Evolutionary conservation across 2,888 invertebrate genomes (phyloP).

Genomic region (Asteroscopus sphinx): DNA sequence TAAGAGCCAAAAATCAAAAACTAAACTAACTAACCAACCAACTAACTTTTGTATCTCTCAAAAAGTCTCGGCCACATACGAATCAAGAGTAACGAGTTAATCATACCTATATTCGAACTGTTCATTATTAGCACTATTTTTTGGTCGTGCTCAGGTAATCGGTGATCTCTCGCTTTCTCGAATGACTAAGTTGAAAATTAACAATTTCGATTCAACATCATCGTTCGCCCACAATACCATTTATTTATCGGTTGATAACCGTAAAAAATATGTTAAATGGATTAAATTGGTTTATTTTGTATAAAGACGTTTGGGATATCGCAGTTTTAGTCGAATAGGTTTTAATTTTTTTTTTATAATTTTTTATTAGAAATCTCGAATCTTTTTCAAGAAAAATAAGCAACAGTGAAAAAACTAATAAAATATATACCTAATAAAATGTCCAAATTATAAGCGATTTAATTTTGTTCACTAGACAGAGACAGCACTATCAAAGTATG

Average conservation of each 20-base stretch:
- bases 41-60: too few species aligned
- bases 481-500: too few species aligned
- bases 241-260: conserved; percentile 41
- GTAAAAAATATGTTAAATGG: conserved; percentile 29
- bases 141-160: conserved; percentile 44
- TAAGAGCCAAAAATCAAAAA: too few species aligned
- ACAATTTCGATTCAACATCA: conserved; percentile 29
- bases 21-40: too few species aligned
- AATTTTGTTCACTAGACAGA: too few species aligned
- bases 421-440: too few species aligned
- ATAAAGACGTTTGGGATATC: neutral
- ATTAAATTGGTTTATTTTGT: conserved; percentile 18
- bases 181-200: conserved; percentile 49
- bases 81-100: conserved; percentile 52
- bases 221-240: conserved; percentile 43
- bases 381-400: too few species aligned
- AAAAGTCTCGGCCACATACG: conserved; percentile 32
- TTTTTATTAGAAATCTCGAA: too few species aligned
- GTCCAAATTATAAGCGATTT: too few species aligned
- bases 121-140: conserved; percentile 44
- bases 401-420: too few species aligned
- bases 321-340: conserved; percentile 13
- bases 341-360: too few species aligned
- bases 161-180: conserved; percentile 52
- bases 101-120: conserved; percentile 39